Evolutionary conservation across 2,888 invertebrate genomes (phyloP), one percentile per base, ranked within the genome.

Genomic region (Aleiodes alternator): DNA sequence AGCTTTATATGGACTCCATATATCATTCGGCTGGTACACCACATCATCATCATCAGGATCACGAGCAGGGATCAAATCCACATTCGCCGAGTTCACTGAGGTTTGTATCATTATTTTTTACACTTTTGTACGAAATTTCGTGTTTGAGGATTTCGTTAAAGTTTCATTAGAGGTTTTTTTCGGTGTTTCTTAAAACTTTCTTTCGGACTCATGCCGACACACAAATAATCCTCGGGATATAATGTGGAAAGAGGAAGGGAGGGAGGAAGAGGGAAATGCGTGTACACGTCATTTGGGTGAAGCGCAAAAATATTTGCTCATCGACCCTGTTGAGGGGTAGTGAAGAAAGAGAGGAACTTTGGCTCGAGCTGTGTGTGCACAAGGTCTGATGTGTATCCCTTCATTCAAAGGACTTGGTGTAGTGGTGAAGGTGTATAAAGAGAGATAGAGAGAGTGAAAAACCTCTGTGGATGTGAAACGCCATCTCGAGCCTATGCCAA

Each of bases 41-140:
- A 0, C 81, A 84, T 29, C 88, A 87, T 79, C 87, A 87, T 80
- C 85, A 86, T 75, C 86, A 86, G 70, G 87, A 89, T 6, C 87
- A 88, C 79, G 88, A 89, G 0, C 86, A 87, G 53, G 48, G 74
- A n/a, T 66, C 82, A 0, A 76, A 76, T 5, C 77, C 81, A 4
- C 87, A 88, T 14, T 87, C 87, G 11, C 87, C 87, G 0, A 82
- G 79, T 43, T 74, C 82, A n/a, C 79, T 87, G 69, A 87, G 85
- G 88, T 88, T 79, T 83, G 87, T 84, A 48, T 23, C 29, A 55
- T 69, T 64, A 29, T 43, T 7, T 72, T 72, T 29, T 23, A 23
- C 23, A 23, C 23, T 23, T 23, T 23, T 23, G 23, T n/a, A 23
- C 1, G 23, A 23, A 34, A 14, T 7, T n/a, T 56, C 14, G 31